Conservation (phyloP, 1,140 invertebrate genomes). For the Bombus picipes region DNA sequence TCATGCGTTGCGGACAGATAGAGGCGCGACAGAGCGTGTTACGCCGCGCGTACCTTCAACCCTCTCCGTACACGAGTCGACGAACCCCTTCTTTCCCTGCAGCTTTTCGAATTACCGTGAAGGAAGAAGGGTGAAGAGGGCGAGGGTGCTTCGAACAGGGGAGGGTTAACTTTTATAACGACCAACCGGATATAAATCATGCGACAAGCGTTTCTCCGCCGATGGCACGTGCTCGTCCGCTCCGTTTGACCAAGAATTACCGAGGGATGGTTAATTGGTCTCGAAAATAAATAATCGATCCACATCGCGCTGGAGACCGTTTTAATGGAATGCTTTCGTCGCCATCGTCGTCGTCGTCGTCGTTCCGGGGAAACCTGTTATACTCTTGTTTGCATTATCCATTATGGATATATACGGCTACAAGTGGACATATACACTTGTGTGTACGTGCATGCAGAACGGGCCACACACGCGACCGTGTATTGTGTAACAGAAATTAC, state of each 20-base stretch:
- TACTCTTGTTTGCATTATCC: slow-evolving; percentile 25
- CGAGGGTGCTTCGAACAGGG: background rate
- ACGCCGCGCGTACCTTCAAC: background rate
- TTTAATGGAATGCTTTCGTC: slow-evolving; percentile 24
- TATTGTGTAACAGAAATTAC: slow-evolving; percentile 48
- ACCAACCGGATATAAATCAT: slow-evolving; percentile 49
- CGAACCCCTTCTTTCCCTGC: background rate
- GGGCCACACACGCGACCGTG: slow-evolving; percentile 7
- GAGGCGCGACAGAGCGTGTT: slow-evolving; percentile 30
- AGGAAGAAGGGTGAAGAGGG: slow-evolving; percentile 10
- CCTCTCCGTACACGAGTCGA: background rate
- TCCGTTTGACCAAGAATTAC: background rate
- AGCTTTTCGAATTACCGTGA: slow-evolving; percentile 17
- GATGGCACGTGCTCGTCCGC: slow-evolving; percentile 42
- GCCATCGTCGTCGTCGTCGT: background rate
- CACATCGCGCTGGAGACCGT: slow-evolving; percentile 6
- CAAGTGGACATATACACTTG: background rate
- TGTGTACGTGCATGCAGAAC: background rate
- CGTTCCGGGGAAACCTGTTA: slow-evolving; percentile 37
- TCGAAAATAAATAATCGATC: slow-evolving; percentile 52
- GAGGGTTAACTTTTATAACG: slow-evolving; percentile 52
- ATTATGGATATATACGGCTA: background rate
- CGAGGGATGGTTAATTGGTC: slow-evolving; percentile 17
- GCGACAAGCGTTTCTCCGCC: background rate
- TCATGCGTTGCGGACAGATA: slow-evolving; percentile 51